These are phyloP conservation scores for Chalcosyrphus nemorum DNA, from an alignment of 2,888 invertebrate species.

Conservation along the genomic window DNA sequence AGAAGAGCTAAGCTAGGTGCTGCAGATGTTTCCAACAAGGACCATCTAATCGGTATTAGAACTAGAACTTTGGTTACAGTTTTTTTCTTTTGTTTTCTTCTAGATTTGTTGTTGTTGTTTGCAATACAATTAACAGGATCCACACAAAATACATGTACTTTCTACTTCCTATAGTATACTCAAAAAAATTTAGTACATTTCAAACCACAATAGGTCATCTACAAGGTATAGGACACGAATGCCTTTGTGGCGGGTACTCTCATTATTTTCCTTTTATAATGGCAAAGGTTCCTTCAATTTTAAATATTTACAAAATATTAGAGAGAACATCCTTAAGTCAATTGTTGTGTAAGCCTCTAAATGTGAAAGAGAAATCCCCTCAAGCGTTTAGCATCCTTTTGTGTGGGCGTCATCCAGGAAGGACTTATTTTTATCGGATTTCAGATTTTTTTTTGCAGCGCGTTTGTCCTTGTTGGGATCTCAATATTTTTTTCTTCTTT, in stretches of 20 bases:
- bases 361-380: constrained; percentile 72
- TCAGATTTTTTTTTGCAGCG: constrained; percentile 49
- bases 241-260: background rate
- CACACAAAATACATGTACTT: background rate
- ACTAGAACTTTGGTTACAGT: background rate
- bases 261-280: constrained; percentile 61
- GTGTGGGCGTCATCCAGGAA: constrained; percentile 71
- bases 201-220: constrained; percentile 18
- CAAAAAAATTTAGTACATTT: background rate
- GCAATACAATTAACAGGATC: too few species aligned
- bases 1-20: constrained; percentile 31
- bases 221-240: background rate
- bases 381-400: constrained; percentile 71
- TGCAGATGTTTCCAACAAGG: constrained; percentile 42
- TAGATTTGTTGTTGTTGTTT: too few species aligned
- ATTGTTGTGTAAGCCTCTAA: constrained; percentile 72
- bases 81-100: too few species aligned
- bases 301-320: constrained; percentile 72
- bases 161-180: background rate
- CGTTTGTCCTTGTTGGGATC: constrained; percentile 67
- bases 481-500: constrained; percentile 56
- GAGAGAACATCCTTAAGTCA: constrained; percentile 71
- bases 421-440: constrained; percentile 73
- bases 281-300: constrained; percentile 59
- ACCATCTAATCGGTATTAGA: background rate